Evolutionary conservation across 2,888 invertebrate genomes (phyloP).

Genomic region (Torymus auratus): DNA sequence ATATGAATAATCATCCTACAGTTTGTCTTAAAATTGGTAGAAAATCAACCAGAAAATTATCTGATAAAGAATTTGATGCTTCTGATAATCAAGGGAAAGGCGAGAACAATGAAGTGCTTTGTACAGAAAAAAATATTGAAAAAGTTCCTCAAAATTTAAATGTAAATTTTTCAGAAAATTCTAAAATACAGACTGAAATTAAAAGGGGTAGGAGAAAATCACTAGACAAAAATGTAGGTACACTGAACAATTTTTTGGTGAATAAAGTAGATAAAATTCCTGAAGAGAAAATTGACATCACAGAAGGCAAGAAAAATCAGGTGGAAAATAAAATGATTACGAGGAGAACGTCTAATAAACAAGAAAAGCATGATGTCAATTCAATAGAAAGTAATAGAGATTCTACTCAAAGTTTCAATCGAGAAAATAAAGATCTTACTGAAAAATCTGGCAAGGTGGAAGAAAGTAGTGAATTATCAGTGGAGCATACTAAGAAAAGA

Average conservation of each 20-base stretch:
- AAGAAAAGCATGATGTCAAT: no score
- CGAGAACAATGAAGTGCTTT: neutral
- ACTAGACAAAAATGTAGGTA: neutral
- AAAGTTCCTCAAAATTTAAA: slow-evolving; percentile 27
- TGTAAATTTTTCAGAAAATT: slow-evolving; percentile 2
- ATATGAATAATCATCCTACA: neutral
- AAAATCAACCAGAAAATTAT: slow-evolving; percentile 14
- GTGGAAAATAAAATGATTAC: no score
- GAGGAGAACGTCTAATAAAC: no score
- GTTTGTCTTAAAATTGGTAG: neutral
- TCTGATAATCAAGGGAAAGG: neutral
- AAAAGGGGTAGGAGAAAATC: neutral
- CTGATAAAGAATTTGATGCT: neutral
- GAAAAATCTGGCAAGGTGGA: neutral
- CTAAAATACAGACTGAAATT: slow-evolving; percentile 18
- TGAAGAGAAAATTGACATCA: neutral
- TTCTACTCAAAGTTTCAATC: no score
- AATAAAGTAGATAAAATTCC: no score
- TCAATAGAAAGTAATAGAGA: no score
- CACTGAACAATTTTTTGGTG: no score
- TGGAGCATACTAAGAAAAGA: neutral
- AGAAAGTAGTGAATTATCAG: neutral
- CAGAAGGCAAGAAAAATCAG: neutral
- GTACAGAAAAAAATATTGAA: slow-evolving; percentile 1
- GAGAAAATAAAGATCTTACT: no score